These are phyloP conservation scores for Dipodomys spectabilis DNA, from an alignment of 2,113 vertebrate genomes.

Conservation along the genomic window DNA sequence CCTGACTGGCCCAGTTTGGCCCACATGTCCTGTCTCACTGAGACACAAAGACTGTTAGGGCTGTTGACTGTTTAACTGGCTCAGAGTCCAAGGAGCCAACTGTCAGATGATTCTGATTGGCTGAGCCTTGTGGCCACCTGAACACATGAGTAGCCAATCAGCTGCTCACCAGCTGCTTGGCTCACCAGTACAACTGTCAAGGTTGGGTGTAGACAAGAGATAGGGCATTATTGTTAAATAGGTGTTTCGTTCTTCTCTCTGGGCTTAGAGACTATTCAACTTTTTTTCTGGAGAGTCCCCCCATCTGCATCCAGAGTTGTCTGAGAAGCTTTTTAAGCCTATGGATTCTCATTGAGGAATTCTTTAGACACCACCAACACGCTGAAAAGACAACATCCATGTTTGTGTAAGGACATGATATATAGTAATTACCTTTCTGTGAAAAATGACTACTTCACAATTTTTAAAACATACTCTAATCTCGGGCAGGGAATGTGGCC, in stretches of 20 bases:
- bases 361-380: neutral
- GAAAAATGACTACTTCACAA: neutral
- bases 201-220: neutral
- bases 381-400: neutral
- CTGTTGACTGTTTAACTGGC: conserved; percentile 4
- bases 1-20: neutral
- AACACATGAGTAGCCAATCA: neutral
- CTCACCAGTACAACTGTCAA: too few relatives aligned
- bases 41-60: neutral
- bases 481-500: too few relatives aligned
- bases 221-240: too few relatives aligned
- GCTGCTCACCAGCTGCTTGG: neutral
- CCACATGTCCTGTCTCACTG: rapidly evolving
- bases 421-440: neutral
- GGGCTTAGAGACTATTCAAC: rapidly evolving
- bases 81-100: neutral
- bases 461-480: neutral
- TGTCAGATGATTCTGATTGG: neutral
- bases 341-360: neutral
- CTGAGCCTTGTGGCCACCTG: neutral
- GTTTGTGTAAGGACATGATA: too few relatives aligned
- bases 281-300: neutral
- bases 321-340: neutral
- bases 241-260: neutral
- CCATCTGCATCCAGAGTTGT: neutral